Evolutionary conservation across 2,797 vertebrate genomes (phyloP), one percentile per base, ranked within the genome.

Genomic region (Labeo calbasu): DNA sequence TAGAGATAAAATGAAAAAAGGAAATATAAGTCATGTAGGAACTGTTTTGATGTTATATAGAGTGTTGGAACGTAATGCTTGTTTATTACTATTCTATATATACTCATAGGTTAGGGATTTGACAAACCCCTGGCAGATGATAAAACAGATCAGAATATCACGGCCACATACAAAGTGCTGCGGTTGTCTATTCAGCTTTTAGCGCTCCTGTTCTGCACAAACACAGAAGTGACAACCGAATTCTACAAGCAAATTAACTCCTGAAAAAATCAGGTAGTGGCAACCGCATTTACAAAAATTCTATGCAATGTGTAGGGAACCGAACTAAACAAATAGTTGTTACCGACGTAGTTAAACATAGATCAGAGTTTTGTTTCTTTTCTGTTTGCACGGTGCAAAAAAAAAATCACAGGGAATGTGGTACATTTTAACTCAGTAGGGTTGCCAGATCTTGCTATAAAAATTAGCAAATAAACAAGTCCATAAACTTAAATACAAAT

Each of bases 1-100:
- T 98, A 90, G 4, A 85, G 5, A 55, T 71, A 46, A 43, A 48
- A 13, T 13, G 10, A 57, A 81, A 69, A 1, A 13, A 5, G 17
- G 5, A 48, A 70, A 69, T 2, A 66, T 59, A 88, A 46, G 81
- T 46, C 40, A 81, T 0, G 48, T 28, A 76, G 8, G 85, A 23
- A 69, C 13, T 32, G 14, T 14, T 59, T 59, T 43, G 32, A 77
- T 59, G 23, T 25, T 15, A 43, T 25, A 77, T 61, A 48, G 14
- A 25, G 25, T 46, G 4, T 50, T 9, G 12, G 68, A 72, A 72
- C 3, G 28, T 15, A n/a, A 11, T 75, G 28, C 19, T 36, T 75
- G 51, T 11, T 12, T 19, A 28, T 72, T 72, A 28, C 25, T 73
- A 75, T n/a, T 32, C 61, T 15, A 32, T 32, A 28, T 8, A 32